phyloP scores from a whole-genome alignment of 2,797 vertebrate species.

The Lepilemur ruficaudatus region DNA sequence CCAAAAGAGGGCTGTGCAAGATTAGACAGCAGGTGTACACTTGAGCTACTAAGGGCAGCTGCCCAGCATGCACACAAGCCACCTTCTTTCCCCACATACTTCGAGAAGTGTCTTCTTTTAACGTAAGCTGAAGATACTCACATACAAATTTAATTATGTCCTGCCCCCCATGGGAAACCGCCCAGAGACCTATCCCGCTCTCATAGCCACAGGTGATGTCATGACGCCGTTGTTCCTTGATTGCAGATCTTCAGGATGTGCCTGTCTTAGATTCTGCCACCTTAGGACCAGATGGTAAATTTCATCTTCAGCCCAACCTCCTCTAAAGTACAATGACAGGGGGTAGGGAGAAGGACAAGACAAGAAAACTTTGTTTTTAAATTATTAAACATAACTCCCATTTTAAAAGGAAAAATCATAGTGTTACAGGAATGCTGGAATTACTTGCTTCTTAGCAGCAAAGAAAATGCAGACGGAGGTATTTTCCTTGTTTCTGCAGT shows the following conservation, averaged over 20 bases:
- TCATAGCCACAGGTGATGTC: background rate
- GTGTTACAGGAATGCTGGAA: background rate
- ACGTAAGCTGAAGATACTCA: background rate
- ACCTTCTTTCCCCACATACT: background rate
- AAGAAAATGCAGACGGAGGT: background rate
- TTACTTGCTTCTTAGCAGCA: background rate
- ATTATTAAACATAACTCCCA: background rate
- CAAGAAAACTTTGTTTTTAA: background rate
- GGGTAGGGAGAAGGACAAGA: background rate
- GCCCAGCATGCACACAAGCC: background rate
- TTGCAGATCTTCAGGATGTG: background rate
- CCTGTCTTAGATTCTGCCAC: background rate
- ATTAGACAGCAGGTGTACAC: background rate
- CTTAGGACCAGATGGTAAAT: background rate
- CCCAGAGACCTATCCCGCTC: background rate
- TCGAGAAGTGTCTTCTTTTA: conserved; percentile 1
- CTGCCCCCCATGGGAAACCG: background rate
- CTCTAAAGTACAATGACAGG: background rate
- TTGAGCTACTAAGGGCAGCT: background rate
- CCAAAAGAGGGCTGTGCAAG: background rate
- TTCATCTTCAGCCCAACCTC: background rate
- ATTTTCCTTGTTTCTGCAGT: background rate
- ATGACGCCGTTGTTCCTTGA: background rate
- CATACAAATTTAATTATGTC: background rate
- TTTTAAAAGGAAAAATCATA: background rate